A percentile compares a stretch with the other conserved stretches of the same genome.
phyloP scores from a whole-genome alignment of 2,888 invertebrate species.

The Dolichomitus sp. region DNA sequence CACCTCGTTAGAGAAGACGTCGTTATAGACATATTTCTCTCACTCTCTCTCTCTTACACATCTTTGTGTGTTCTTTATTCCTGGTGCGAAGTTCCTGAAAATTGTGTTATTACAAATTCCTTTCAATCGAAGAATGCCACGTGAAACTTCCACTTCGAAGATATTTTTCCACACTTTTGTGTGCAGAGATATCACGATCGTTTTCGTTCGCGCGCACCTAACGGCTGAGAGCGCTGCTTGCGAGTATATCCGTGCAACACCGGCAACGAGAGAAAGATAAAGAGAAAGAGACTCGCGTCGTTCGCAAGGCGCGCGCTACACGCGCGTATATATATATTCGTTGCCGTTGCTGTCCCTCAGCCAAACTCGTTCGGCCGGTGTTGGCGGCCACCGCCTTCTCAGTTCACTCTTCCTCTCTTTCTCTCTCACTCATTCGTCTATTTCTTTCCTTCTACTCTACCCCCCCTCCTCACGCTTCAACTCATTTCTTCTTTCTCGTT shows the following conservation, averaged over 20 bases:
- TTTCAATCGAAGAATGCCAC: neutral
- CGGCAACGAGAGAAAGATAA: constrained; percentile 22
- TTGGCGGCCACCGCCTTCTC: constrained; percentile 42
- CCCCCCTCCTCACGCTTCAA: neutral
- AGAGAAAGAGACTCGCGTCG: constrained; percentile 2
- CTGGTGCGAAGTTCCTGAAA: neutral
- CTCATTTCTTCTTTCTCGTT: constrained; percentile 9
- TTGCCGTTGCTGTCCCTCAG: constrained; percentile 35
- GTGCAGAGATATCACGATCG: constrained; percentile 5
- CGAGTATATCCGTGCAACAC: neutral
- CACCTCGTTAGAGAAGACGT: constrained; percentile 18
- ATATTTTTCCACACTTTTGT: neutral
- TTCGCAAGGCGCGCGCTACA: constrained; percentile 26
- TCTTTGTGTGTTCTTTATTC: neutral
- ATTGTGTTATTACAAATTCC: neutral
- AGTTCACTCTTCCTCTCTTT: constrained; percentile 22
- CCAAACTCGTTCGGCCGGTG: constrained; percentile 67
- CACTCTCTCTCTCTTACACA: neutral
- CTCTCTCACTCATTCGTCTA: constrained; percentile 9
- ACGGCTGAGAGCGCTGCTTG: constrained; percentile 1
- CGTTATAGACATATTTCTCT: constrained; percentile 6
- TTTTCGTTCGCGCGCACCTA: neutral
- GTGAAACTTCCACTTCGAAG: neutral
- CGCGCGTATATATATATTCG: constrained; percentile 7
- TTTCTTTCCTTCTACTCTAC: constrained; percentile 1